phyloP scores from a whole-genome alignment of 2,797 vertebrate species.

The Rhynchotus rufescens region DNA sequence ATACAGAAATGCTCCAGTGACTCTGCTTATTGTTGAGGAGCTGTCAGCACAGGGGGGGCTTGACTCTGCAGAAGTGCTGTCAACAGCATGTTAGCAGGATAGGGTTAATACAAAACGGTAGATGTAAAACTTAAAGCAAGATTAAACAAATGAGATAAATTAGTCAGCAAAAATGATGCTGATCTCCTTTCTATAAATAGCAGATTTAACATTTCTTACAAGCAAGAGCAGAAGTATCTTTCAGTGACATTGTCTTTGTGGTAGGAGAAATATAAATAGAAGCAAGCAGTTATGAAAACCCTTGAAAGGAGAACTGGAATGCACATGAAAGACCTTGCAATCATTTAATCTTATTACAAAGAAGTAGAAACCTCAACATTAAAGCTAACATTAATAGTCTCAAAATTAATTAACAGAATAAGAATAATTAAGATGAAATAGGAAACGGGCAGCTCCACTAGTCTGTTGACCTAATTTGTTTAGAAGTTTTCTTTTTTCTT shows the following conservation, averaged over 20 bases:
- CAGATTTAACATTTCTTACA: conserved; percentile 28
- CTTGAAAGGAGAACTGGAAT: conserved; percentile 57
- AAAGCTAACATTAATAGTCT: conserved; percentile 44
- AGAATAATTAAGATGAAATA: conserved; percentile 33
- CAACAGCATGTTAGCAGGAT: neutral
- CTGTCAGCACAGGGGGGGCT: fast-evolving
- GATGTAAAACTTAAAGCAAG: neutral
- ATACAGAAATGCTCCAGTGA: neutral
- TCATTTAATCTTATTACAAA: conserved; percentile 47
- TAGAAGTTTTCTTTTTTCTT: neutral
- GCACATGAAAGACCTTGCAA: conserved; percentile 60
- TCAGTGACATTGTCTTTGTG: conserved; percentile 31
- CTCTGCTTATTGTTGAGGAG: neutral
- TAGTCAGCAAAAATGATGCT: conserved; percentile 36
- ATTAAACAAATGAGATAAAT: conserved; percentile 60
- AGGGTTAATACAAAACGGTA: conserved; percentile 21
- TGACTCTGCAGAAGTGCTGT: neutral
- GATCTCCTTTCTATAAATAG: conserved; percentile 36
- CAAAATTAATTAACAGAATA: conserved; percentile 56
- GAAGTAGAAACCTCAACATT: conserved; percentile 31
- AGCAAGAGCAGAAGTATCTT: conserved; percentile 36
- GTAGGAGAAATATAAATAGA: conserved; percentile 61
- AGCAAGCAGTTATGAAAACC: conserved; percentile 43
- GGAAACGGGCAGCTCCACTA: neutral
- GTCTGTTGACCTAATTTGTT: neutral